These are phyloP conservation scores for Anser brachyrhynchus DNA, from an alignment of 2,113 vertebrate genomes.

Conservation along the genomic window DNA sequence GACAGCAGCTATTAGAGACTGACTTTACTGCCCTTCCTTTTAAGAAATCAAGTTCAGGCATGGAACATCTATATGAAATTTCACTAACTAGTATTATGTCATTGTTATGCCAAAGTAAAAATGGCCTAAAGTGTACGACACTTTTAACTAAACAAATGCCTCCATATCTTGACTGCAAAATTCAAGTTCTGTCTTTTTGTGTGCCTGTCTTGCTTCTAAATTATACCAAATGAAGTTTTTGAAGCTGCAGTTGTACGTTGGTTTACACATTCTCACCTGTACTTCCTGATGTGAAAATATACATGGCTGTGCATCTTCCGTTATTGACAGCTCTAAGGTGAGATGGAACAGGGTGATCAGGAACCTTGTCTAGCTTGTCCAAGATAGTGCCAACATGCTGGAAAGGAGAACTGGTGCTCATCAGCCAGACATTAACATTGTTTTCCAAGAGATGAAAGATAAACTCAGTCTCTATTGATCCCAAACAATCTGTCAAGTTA, in stretches of 20 bases:
- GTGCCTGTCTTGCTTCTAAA: background rate
- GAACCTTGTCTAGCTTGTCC: slow-evolving; percentile 1
- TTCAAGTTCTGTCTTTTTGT: background rate
- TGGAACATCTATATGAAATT: background rate
- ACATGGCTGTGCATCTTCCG: background rate
- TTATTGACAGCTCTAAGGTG: background rate
- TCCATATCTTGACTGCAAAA: background rate
- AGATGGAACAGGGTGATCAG: background rate
- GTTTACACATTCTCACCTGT: background rate
- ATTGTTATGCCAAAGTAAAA: background rate
- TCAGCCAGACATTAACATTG: background rate
- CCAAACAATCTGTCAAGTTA: background rate
- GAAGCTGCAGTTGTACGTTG: background rate
- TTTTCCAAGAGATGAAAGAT: background rate
- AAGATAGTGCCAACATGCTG: background rate
- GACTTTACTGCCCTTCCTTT: background rate
- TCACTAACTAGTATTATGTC: background rate
- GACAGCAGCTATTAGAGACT: background rate
- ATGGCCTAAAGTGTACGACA: background rate
- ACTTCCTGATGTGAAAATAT: background rate
- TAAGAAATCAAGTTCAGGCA: background rate
- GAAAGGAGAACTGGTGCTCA: background rate
- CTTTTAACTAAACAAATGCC: background rate
- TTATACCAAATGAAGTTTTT: background rate
- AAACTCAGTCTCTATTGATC: background rate